Conservation (phyloP, 2,797 vertebrate species). For the Gephyroberyx darwinii region DNA sequence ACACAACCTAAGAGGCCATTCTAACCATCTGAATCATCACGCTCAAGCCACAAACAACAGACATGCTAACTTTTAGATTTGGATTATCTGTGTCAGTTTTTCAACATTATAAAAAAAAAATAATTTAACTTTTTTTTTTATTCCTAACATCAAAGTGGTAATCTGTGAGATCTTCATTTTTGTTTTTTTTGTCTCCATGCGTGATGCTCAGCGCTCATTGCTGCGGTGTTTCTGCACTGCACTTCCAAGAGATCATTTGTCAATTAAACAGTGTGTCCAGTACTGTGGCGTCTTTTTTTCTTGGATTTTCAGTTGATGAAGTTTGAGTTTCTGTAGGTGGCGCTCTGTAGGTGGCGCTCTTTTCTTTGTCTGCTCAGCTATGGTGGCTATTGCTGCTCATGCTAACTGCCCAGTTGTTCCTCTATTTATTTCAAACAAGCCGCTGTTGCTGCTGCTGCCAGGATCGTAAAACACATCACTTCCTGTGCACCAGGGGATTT, state of each 20-base stretch:
- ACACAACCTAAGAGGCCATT: constrained; percentile 65
- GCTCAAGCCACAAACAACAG: constrained; percentile 42
- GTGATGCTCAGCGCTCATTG: too few species aligned
- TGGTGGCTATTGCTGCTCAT: neutral
- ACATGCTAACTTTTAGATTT: too few species aligned
- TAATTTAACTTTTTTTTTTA: neutral
- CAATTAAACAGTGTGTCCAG: too few species aligned
- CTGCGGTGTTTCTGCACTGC: neutral
- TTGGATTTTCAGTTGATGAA: too few species aligned
- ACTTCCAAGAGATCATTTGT: neutral
- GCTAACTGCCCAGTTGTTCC: neutral
- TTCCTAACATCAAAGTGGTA: too few species aligned
- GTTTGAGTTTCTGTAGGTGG: neutral
- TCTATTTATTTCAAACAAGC: neutral
- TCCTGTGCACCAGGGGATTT: neutral
- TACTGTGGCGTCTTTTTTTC: too few species aligned
- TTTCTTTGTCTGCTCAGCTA: neutral
- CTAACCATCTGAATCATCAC: constrained; percentile 69
- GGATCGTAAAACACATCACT: neutral
- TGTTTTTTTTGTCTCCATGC: neutral
- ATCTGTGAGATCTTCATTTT: too few species aligned
- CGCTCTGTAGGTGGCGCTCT: neutral
- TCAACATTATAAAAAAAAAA: neutral
- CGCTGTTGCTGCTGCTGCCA: neutral
- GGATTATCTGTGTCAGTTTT: too few species aligned